These are phyloP conservation scores for Polydrusus cervinus DNA, from an alignment of 2,888 invertebrate genomes.

Conservation along the genomic window DNA sequence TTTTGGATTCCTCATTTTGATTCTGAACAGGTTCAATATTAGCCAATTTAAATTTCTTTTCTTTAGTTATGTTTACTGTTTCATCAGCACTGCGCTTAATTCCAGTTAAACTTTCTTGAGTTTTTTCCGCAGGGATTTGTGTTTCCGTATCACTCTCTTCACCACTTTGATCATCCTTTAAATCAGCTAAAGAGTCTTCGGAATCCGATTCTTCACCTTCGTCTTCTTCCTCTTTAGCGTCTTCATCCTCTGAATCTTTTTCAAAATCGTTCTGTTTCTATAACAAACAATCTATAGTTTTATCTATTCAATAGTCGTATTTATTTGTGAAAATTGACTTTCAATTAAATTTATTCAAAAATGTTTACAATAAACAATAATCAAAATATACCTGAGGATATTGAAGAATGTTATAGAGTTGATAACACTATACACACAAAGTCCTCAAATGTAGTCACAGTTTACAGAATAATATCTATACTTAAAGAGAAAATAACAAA, in stretches of 20 bases:
- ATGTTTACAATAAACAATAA: no score
- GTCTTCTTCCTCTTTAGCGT: constrained; percentile 56
- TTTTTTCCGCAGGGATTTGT: constrained; percentile 8
- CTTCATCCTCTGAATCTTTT: constrained; percentile 55
- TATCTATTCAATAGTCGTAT: no score
- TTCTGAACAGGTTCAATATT: not conserved
- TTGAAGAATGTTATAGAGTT: no score
- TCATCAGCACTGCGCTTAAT: constrained; percentile 61
- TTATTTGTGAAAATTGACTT: no score
- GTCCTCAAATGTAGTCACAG: no score
- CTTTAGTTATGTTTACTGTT: constrained; percentile 50
- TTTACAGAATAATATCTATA: no score
- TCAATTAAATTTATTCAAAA: no score
- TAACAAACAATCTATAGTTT: constrained; percentile 49
- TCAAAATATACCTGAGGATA: no score
- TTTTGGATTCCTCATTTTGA: not conserved
- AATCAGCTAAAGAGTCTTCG: constrained; percentile 71
- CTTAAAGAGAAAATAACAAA: no score
- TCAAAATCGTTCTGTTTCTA: constrained; percentile 62
- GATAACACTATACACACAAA: no score
- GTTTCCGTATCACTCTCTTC: constrained; percentile 68
- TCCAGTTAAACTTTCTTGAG: constrained; percentile 31
- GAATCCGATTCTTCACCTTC: constrained; percentile 62
- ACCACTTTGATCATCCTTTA: constrained; percentile 68
- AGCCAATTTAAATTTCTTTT: constrained; percentile 20